Base-by-base conservation (phyloP, 2,797 vertebrate genomes). In the Bothrops alternatus region DNA sequence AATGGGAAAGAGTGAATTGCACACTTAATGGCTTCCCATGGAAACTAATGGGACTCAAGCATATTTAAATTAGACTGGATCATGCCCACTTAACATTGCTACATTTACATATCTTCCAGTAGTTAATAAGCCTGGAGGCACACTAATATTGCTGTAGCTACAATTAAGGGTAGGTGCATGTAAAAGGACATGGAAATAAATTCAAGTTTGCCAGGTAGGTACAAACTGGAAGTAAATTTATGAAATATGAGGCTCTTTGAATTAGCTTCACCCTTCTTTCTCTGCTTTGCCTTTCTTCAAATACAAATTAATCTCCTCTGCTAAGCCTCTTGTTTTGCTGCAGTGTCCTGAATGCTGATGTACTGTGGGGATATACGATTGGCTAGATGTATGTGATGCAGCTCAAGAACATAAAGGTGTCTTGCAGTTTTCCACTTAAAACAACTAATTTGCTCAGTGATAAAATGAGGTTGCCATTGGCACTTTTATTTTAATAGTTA, bases 381-480 rank as follows among this genome's bases (percentile, higher is more conserved):
- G 94, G 87, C 56, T 94, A 73, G 69, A 93, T 89, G 87, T 53
- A 63, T 90, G 86, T 93, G 92, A 89, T 90, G 73, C 92, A 93
- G 89, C 90, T 63, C 86, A 95, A 42, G 65, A 95, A 96, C 92
- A 94, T 60, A 93, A 90, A 96, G 94, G 89, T 90, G n/a, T 86
- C 73, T 93, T 92, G 50, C 50, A n/a, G 14, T 58, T 95, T 0
- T 0, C 32, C 92, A 89, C 42, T 95, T 94, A 94, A 90, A 94
- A 92, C 91, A 53, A 23, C 91, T 94, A 26, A 26, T 95, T 88
- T 65, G 12, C 88, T 93, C 73, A 82, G 89, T 94, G 3, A 14
- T 93, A 86, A 4, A 61, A 32, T 91, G 60, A 90, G 55, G 25
- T 93, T 90, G 1, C 37, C 73, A 94, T 93, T 92, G 69, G 0